A percentile compares a stretch with the other conserved stretches of the same genome.
Evolutionary conservation across 2,113 vertebrate genomes (phyloP).

Genomic region (Pedionomus torquatus): DNA sequence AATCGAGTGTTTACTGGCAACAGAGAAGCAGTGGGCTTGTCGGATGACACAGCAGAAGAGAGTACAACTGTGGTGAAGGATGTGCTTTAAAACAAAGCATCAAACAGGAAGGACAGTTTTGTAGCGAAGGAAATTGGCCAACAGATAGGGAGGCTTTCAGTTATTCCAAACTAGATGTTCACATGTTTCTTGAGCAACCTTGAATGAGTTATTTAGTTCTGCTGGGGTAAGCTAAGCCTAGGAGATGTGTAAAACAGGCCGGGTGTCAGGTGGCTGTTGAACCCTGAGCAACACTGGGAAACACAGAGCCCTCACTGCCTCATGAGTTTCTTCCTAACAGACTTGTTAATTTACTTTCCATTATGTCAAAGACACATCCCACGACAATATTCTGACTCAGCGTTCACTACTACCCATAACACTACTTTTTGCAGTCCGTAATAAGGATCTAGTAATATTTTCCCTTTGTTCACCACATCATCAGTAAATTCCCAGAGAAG

Average conservation of each 20-base stretch:
- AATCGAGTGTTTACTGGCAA: not conserved
- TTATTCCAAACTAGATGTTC: not conserved
- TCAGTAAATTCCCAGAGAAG: not conserved
- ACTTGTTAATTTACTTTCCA: not conserved
- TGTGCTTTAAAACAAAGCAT: not conserved
- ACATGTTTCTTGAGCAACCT: not conserved
- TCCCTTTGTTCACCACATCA: not conserved
- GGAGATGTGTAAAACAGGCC: not conserved
- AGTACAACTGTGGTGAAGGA: not conserved
- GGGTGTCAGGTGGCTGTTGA: not conserved
- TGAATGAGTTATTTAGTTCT: not conserved
- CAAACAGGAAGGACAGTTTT: not conserved
- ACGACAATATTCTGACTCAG: not conserved
- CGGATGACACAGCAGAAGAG: not conserved
- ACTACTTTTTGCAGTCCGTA: not conserved
- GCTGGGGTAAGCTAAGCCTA: not conserved
- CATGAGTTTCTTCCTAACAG: not conserved
- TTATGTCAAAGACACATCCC: not conserved
- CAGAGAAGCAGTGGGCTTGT: not conserved
- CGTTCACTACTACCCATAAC: not conserved
- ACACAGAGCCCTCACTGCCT: not conserved
- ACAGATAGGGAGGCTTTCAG: not conserved
- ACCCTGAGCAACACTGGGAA: not conserved
- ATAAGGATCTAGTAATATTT: not conserved
- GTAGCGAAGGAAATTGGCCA: slow-evolving; percentile 7